These are phyloP conservation scores for Heteromyza rotundicornis DNA, from an alignment of 2,888 invertebrate species.

Conservation along the genomic window DNA sequence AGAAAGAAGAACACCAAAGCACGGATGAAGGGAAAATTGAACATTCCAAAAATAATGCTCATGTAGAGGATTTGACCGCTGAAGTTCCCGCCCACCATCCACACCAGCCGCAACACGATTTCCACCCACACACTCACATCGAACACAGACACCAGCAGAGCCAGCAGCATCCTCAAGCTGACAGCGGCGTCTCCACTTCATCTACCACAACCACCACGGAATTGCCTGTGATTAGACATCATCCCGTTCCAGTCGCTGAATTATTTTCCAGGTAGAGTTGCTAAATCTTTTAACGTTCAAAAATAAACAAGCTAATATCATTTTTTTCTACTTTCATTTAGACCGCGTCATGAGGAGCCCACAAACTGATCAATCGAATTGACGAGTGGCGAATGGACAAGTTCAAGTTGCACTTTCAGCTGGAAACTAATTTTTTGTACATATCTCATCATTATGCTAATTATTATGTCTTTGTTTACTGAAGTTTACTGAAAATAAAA, in stretches of 20 bases:
- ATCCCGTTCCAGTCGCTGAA: constrained; percentile 51
- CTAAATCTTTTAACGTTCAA: constrained; percentile 5
- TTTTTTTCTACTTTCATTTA: constrained; percentile 20
- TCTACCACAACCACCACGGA: constrained; percentile 14
- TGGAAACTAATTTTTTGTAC: not conserved
- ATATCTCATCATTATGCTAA: not conserved
- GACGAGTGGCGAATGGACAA: not conserved
- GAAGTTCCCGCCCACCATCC: not conserved
- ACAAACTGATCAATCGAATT: constrained; percentile 5
- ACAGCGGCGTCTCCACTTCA: not conserved
- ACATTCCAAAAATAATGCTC: constrained; percentile 10
- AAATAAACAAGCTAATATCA: constrained; percentile 27
- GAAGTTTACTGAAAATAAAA: too few species aligned
- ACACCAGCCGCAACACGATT: constrained; percentile 4
- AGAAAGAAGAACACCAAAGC: not conserved
- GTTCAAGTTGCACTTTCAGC: not conserved
- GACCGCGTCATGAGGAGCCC: too few species aligned
- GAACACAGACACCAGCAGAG: not conserved
- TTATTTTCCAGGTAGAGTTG: constrained; percentile 43
- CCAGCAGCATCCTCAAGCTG: constrained; percentile 13
- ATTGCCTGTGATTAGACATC: constrained; percentile 36
- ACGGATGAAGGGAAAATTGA: constrained; percentile 13
- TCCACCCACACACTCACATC: not conserved
- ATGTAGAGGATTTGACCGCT: constrained; percentile 20
- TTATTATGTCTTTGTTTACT: not conserved